Percentiles rank a stretch among this genome's conserved stretches.
These are phyloP conservation scores for Tympanuchus pallidicinctus DNA, from an alignment of 2,113 vertebrate species.

Conservation along the genomic window DNA sequence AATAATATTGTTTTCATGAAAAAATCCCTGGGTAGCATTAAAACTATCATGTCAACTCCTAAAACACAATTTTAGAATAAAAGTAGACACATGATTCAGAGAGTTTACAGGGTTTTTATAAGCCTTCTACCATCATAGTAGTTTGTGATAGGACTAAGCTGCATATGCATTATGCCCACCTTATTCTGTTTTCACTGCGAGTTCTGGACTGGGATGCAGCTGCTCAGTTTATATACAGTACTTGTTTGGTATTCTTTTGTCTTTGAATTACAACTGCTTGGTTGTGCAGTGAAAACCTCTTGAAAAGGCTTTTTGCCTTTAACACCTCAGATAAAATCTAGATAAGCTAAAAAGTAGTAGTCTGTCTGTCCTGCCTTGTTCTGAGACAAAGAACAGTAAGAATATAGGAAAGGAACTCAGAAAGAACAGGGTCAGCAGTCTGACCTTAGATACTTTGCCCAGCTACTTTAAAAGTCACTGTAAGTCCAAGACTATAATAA, in stretches of 20 bases:
- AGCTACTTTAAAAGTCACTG: conserved; percentile 68
- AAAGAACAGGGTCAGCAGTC: conserved; percentile 51
- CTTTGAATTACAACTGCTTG: not conserved
- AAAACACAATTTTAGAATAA: not conserved
- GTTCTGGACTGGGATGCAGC: not conserved
- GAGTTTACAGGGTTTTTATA: not conserved
- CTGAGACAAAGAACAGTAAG: not conserved
- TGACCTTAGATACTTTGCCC: conserved; percentile 70
- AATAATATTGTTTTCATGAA: not conserved
- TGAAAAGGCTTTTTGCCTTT: not conserved
- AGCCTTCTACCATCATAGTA: not conserved
- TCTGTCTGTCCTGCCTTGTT: not conserved
- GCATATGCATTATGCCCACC: not conserved
- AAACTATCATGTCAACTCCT: not conserved
- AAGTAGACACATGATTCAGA: not conserved
- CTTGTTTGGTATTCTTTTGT: not conserved
- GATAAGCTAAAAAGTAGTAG: not conserved
- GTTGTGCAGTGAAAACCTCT: not conserved
- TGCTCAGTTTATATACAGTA: not conserved
- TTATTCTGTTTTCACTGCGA: conserved; percentile 8
- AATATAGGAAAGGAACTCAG: conserved; percentile 1
- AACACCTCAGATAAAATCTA: not conserved
- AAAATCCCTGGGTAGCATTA: not conserved
- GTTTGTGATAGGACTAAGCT: not conserved
- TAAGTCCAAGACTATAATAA: conserved; percentile 28